Percentiles rank a stretch among this genome's conserved stretches.
These are phyloP conservation scores for Thelaira solivaga DNA, from an alignment of 2,888 invertebrate genomes.

Conservation along the genomic window DNA sequence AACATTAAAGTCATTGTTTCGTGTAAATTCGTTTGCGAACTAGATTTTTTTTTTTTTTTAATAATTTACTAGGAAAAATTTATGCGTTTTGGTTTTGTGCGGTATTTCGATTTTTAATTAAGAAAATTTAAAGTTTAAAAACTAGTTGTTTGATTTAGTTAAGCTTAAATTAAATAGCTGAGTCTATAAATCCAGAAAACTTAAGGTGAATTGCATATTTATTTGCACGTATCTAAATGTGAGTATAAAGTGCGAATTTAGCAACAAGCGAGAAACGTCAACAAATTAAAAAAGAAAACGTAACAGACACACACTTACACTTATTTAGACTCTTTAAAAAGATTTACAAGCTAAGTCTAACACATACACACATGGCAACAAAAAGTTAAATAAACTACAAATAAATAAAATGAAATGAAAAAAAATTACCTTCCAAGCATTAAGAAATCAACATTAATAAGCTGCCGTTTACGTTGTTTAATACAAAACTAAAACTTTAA, in stretches of 20 bases:
- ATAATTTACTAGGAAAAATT: too few species aligned
- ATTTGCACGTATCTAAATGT: conserved; percentile 42
- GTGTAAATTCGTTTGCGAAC: not conserved
- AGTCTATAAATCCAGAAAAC: not conserved
- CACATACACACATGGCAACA: conserved; percentile 1
- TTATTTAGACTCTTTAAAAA: not conserved
- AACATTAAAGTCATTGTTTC: conserved; percentile 21
- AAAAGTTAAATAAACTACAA: conserved; percentile 37
- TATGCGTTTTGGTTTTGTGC: too few species aligned
- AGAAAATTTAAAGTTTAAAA: not conserved
- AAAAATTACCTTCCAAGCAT: conserved; percentile 54
- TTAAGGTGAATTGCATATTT: conserved; percentile 40
- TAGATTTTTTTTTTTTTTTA: not conserved
- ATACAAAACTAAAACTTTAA: conserved; percentile 1
- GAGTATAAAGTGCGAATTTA: conserved; percentile 74
- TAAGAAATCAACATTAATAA: conserved; percentile 57
- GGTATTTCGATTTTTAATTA: too few species aligned
- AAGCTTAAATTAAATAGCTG: not conserved
- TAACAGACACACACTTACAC: not conserved
- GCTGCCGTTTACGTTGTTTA: conserved; percentile 45
- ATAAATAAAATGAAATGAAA: too few species aligned
- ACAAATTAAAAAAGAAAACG: conserved; percentile 30
- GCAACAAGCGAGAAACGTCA: conserved; percentile 54
- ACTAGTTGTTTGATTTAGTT: not conserved
- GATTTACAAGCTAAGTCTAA: conserved; percentile 22